Conservation (phyloP, 2,797 vertebrate genomes). For the Lutjanus argentimaculatus region DNA sequence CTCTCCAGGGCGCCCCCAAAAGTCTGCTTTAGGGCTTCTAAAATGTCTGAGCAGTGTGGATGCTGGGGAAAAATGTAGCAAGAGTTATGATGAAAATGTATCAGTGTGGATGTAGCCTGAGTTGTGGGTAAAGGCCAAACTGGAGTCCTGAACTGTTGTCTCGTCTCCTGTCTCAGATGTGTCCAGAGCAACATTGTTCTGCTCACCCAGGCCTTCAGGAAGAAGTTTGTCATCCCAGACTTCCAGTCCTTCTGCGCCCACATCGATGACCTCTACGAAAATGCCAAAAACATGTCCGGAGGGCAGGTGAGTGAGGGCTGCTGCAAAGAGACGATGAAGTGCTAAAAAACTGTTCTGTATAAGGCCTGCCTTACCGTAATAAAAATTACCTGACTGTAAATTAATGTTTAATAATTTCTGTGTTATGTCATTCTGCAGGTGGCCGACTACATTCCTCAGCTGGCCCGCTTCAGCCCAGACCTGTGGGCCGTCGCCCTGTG, state of each 20-base stretch:
- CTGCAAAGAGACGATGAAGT: neutral
- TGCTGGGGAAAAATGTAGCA: too few species aligned
- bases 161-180: slow-evolving; percentile 85
- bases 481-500: slow-evolving; percentile 97
- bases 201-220: slow-evolving; percentile 97
- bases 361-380: too few species aligned
- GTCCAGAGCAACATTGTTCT: slow-evolving; percentile 99
- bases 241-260: slow-evolving; percentile 95
- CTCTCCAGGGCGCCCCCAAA: too few species aligned
- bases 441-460: slow-evolving; percentile 98
- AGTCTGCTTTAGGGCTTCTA: too few species aligned
- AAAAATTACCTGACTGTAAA: neutral
- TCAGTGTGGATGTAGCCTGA: neutral
- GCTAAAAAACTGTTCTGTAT: neutral
- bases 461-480: slow-evolving; percentile 98
- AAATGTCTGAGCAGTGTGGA: too few species aligned
- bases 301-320: slow-evolving; percentile 88
- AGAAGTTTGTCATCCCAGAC: slow-evolving; percentile 99
- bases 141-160: neutral
- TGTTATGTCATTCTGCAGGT: slow-evolving; percentile 85
- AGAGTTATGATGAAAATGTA: too few species aligned
- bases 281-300: slow-evolving; percentile 92
- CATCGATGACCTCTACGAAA: slow-evolving; percentile 94
- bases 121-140: neutral
- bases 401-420: neutral